Percentiles rank a stretch among this genome's conserved stretches.
Evolutionary conservation across 2,797 vertebrate species (phyloP).

Genomic region (Prunella strophiata): DNA sequence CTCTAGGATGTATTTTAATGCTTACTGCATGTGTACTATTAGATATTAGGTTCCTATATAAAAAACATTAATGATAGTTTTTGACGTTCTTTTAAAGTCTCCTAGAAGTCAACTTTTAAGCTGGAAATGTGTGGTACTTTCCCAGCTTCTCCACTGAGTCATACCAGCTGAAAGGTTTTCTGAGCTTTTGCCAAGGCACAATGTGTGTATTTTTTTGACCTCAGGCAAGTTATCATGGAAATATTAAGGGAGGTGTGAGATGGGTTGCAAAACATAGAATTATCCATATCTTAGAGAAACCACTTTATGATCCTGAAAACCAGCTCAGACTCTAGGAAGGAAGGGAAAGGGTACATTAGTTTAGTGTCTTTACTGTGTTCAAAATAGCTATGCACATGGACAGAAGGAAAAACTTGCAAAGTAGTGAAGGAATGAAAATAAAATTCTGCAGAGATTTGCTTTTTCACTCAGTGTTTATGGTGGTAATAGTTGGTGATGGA

Average conservation of each 20-base stretch:
- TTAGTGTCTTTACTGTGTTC: not conserved
- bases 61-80: not conserved
- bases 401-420: not conserved
- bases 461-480: conserved; percentile 21
- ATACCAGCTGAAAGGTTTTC: not conserved
- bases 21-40: not conserved
- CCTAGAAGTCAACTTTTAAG: not conserved
- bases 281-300: not conserved
- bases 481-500: conserved; percentile 9
- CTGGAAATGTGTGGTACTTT: not conserved
- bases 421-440: conserved; percentile 5
- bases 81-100: not conserved
- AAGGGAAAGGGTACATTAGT: not conserved
- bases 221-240: not conserved
- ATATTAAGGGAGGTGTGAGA: not conserved
- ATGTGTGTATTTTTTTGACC: not conserved
- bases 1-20: not conserved
- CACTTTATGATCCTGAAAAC: not conserved
- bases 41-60: not conserved
- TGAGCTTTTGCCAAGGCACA: not conserved
- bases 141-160: not conserved
- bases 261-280: not conserved
- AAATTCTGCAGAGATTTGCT: conserved; percentile 17
- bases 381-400: not conserved
- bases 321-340: not conserved